These are phyloP conservation scores for Edolisoma coerulescens DNA, from an alignment of 2,113 vertebrate species.

Conservation along the genomic window DNA sequence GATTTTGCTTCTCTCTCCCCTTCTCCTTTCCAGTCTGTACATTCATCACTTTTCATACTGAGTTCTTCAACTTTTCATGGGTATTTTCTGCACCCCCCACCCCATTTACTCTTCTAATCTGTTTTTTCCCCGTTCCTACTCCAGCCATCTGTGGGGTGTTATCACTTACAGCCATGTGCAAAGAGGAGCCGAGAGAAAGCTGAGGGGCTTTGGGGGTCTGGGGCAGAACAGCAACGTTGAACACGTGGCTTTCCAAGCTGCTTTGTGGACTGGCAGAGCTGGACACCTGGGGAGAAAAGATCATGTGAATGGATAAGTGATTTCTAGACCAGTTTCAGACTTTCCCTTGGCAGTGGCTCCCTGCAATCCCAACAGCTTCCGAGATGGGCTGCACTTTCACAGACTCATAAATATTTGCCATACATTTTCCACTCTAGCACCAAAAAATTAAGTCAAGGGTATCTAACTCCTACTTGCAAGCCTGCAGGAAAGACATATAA, in stretches of 20 bases:
- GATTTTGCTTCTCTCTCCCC: neutral
- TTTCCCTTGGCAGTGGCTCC: neutral
- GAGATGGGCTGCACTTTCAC: neutral
- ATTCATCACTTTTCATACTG: neutral
- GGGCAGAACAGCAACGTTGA: slow-evolving; percentile 88
- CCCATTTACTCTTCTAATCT: neutral
- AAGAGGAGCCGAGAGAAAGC: slow-evolving; percentile 78
- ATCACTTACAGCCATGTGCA: slow-evolving; percentile 88
- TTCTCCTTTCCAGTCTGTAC: neutral
- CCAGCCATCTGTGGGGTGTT: neutral
- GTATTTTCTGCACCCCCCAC: neutral
- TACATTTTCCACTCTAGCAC: neutral
- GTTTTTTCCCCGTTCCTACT: neutral
- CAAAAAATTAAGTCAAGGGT: neutral
- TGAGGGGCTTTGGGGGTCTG: slow-evolving; percentile 76
- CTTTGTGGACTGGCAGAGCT: slow-evolving; percentile 51
- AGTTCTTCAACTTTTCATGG: neutral
- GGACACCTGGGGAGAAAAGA: slow-evolving; percentile 78
- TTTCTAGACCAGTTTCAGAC: neutral
- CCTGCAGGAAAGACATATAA: neutral
- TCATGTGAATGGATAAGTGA: neutral
- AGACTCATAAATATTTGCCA: neutral
- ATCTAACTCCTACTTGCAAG: neutral
- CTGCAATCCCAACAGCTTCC: neutral
- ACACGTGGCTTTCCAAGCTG: slow-evolving; percentile 76